Percentiles rank a stretch among this genome's conserved stretches.
These are phyloP conservation scores for Champsocephalus esox DNA, from an alignment of 2,797 vertebrate species.

Conservation along the genomic window DNA sequence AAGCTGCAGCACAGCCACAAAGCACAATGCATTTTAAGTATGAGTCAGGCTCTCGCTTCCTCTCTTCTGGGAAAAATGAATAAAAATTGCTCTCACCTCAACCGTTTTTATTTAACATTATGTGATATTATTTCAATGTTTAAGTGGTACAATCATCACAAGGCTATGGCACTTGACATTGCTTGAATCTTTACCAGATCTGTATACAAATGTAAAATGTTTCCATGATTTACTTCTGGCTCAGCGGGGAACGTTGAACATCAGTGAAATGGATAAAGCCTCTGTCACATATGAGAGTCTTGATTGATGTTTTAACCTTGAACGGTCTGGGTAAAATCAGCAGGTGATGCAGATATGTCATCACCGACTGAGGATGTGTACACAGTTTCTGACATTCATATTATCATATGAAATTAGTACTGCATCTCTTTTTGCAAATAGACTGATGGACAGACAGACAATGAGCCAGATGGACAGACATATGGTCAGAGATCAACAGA, in stretches of 20 bases:
- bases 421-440: slow-evolving; percentile 21
- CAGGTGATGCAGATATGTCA: slow-evolving; percentile 8
- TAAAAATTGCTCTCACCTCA: slow-evolving; percentile 1
- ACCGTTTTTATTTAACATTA: slow-evolving; percentile 6
- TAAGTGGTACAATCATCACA: background rate
- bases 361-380: slow-evolving; percentile 4
- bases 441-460: slow-evolving; percentile 42
- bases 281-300: background rate
- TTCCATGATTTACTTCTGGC: slow-evolving; percentile 31
- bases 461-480: slow-evolving; percentile 73
- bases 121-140: background rate
- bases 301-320: slow-evolving; percentile 13
- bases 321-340: slow-evolving; percentile 4
- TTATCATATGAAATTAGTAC: background rate
- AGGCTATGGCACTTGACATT: slow-evolving; percentile 3
- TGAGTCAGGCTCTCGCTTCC: slow-evolving; percentile 35
- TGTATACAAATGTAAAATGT: slow-evolving; percentile 9
- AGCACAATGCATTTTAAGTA: slow-evolving; percentile 25
- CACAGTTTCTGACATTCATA: slow-evolving; percentile 3
- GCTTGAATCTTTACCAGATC: slow-evolving; percentile 9
- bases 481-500: slow-evolving; percentile 66
- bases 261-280: slow-evolving; percentile 23
- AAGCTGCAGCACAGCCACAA: slow-evolving; percentile 32
- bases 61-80: slow-evolving; percentile 23
- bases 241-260: slow-evolving; percentile 28